phyloP scores from a whole-genome alignment of 2,888 invertebrate genomes.

The Campoplex nolae region DNA sequence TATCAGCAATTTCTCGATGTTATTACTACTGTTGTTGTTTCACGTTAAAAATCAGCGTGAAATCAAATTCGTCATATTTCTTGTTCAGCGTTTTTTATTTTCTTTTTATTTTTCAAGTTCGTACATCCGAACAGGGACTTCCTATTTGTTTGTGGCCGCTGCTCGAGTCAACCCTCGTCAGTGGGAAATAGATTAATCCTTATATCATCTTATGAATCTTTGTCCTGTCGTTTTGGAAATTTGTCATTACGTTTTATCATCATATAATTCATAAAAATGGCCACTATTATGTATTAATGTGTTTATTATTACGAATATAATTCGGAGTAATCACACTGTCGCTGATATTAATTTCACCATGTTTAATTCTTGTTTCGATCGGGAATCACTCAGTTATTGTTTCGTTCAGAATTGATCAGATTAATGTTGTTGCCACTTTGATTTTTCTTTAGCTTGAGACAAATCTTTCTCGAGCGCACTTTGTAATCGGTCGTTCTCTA shows the following conservation, averaged over 20 bases:
- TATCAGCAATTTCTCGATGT: not conserved
- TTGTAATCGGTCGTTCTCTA: not conserved
- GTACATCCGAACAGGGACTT: not conserved
- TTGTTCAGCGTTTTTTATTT: not conserved
- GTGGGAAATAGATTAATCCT: not conserved
- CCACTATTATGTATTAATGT: not conserved
- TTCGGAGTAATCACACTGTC: not conserved
- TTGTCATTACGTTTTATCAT: constrained; percentile 12
- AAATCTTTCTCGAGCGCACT: constrained; percentile 18
- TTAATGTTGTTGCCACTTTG: not conserved
- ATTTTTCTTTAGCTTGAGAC: constrained; percentile 2
- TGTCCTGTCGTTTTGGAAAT: constrained; percentile 30
- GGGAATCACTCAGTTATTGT: not conserved
- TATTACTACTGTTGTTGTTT: not conserved
- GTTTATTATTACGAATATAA: not conserved
- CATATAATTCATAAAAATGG: not conserved
- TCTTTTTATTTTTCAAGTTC: not conserved
- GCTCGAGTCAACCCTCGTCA: not conserved
- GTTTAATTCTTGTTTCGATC: not conserved
- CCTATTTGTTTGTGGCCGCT: not conserved
- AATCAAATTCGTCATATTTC: not conserved
- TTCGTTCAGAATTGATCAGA: not conserved
- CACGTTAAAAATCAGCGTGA: not conserved
- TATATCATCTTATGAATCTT: not conserved
- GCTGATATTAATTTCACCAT: not conserved